Evolutionary conservation across 2,113 vertebrate species (phyloP).

Genomic region (Pycnonotus jocosus): DNA sequence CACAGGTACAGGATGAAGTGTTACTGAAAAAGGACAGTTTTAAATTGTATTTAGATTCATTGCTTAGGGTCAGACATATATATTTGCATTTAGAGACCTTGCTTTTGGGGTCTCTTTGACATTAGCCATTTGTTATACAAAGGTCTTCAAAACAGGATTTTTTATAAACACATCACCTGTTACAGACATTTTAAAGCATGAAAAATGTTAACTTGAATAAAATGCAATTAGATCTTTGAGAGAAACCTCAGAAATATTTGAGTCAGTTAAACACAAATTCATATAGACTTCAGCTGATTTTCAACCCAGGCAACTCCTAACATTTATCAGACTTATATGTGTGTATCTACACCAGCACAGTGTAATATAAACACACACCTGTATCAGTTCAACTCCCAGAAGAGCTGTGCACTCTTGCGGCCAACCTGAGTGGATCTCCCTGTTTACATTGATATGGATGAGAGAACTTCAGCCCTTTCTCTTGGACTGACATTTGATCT

Average conservation of each 20-base stretch:
- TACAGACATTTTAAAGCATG: background rate
- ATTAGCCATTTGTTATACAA: background rate
- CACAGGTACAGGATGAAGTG: background rate
- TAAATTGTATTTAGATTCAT: background rate
- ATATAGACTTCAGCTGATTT: background rate
- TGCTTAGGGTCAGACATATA: background rate
- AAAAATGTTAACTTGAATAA: background rate
- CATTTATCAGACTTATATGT: background rate
- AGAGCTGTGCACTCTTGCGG: background rate
- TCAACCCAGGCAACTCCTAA: background rate
- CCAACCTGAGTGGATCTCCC: background rate
- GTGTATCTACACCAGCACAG: background rate
- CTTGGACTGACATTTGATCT: background rate
- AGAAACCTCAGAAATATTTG: background rate
- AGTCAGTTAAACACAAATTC: background rate
- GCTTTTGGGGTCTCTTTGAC: background rate
- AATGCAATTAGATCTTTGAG: background rate
- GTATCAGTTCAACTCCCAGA: background rate
- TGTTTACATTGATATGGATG: background rate
- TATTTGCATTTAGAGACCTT: background rate
- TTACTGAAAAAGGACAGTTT: background rate
- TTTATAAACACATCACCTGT: background rate
- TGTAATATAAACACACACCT: no score
- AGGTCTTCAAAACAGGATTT: rapidly evolving
- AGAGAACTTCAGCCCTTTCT: background rate